Evolutionary conservation across 2,113 vertebrate species (phyloP).

Genomic region (Lasiurus borealis): DNA sequence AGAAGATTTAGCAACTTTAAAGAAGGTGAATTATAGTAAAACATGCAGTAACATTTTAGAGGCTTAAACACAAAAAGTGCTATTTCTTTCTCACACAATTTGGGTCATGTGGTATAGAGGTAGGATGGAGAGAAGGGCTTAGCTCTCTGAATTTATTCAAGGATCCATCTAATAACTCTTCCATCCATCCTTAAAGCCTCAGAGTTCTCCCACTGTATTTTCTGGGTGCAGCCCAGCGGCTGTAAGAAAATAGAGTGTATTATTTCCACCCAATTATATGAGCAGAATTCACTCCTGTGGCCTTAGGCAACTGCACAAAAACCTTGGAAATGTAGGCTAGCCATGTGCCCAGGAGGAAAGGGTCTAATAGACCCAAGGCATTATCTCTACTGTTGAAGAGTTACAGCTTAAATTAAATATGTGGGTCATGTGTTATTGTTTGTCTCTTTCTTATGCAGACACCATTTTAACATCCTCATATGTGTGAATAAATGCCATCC

Average conservation of each 20-base stretch:
- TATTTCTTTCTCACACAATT: not conserved
- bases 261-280: not conserved
- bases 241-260: not conserved
- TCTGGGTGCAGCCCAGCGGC: not conserved
- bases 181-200: not conserved
- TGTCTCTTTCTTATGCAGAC: not conserved
- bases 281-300: not conserved
- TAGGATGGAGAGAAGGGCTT: not conserved
- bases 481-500: not conserved
- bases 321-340: not conserved
- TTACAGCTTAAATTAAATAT: constrained; percentile 34
- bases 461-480: not conserved
- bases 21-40: not conserved
- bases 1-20: not conserved
- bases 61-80: not conserved
- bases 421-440: not conserved
- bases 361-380: not conserved
- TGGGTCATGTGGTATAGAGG: fast-evolving
- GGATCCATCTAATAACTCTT: not conserved
- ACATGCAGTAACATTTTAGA: not conserved
- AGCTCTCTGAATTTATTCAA: not conserved
- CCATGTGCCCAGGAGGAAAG: not conserved
- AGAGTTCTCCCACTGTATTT: not conserved
- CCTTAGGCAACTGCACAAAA: not conserved
- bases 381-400: not conserved